Conservation (phyloP, 2,113 vertebrate species). For the Mohoua ochrocephala region DNA sequence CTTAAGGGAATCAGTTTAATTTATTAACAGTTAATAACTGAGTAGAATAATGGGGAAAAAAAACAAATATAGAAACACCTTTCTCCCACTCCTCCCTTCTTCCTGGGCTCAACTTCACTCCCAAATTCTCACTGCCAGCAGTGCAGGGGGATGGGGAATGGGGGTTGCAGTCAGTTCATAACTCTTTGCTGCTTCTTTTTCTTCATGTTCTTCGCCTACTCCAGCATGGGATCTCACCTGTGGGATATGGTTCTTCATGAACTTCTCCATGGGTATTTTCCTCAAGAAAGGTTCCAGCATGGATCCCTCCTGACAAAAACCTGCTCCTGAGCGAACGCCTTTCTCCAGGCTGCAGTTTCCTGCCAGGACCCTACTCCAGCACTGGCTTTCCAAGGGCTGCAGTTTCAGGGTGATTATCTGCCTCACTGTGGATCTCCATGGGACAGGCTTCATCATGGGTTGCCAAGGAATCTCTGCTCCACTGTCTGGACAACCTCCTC, state of each 20-base stretch:
- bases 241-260: neutral
- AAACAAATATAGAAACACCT: neutral
- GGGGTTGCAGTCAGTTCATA: neutral
- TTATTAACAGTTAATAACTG: neutral
- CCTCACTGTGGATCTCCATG: neutral
- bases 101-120: neutral
- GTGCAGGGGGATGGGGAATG: neutral
- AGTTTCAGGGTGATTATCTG: neutral
- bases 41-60: neutral
- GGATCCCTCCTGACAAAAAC: neutral
- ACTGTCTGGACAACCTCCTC: rapidly evolving
- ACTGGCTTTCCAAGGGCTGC: neutral
- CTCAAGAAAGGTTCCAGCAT: neutral
- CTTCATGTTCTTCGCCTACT: neutral
- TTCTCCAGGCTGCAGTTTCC: neutral
- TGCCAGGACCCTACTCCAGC: neutral
- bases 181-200: neutral
- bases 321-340: neutral
- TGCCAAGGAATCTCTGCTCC: neutral
- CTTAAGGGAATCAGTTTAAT: neutral
- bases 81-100: neutral
- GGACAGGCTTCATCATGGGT: neutral
- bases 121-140: neutral
- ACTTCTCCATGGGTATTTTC: neutral
- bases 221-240: neutral